Evolutionary conservation across 53 echinoderm and acorn worm genomes (phyloP).

Genomic region (Antedon mediterranea): DNA sequence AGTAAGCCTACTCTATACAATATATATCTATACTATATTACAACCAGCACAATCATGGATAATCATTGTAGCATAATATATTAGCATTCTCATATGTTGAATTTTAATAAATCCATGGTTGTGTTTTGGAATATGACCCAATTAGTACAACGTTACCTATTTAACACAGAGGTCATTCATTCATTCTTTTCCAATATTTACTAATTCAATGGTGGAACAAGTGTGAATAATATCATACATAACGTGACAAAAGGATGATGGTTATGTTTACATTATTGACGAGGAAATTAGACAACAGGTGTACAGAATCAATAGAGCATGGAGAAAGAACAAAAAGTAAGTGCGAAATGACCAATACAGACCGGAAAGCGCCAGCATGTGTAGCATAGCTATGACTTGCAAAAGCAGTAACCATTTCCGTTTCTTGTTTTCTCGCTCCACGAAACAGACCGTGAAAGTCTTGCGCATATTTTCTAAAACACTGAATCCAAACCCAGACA

Average conservation of each 20-base stretch:
- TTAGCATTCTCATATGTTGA: too few species aligned
- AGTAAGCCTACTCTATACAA: too few species aligned
- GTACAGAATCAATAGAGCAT: neutral
- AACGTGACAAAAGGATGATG: neutral
- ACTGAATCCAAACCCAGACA: neutral
- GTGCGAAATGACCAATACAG: slow-evolving; percentile 5
- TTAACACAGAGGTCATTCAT: neutral
- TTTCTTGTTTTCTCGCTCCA: slow-evolving; percentile 42
- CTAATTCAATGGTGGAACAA: neutral
- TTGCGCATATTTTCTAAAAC: slow-evolving; percentile 21
- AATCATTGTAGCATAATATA: too few species aligned
- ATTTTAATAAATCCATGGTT: too few species aligned
- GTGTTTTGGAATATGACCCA: too few species aligned
- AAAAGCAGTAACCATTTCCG: slow-evolving; percentile 46
- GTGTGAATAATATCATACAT: neutral
- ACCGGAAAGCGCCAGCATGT: slow-evolving; percentile 48
- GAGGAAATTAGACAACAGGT: neutral
- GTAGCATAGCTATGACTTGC: slow-evolving; percentile 30
- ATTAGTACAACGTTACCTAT: too few species aligned
- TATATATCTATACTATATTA: too few species aligned
- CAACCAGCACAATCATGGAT: too few species aligned
- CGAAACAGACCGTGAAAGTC: slow-evolving; percentile 37
- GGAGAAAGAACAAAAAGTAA: neutral
- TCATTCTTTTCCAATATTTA: neutral
- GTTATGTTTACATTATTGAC: neutral